Percentiles rank a stretch among this genome's conserved stretches.
Conservation (phyloP, 1,140 invertebrate species). For the Micrasema longulum region DNA sequence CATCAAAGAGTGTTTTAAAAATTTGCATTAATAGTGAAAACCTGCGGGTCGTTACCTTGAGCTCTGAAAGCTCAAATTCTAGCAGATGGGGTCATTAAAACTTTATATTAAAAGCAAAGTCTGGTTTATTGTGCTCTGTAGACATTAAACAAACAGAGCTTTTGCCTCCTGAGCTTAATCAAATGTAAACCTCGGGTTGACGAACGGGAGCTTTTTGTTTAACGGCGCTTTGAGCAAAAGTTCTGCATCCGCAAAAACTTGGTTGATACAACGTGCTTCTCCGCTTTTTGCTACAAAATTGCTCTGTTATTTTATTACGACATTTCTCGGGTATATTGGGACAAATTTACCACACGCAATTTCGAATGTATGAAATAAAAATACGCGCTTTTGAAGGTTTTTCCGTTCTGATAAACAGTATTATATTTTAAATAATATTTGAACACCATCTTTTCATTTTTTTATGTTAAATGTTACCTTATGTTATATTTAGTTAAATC, state of each 20-base stretch:
- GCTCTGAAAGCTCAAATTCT: constrained; percentile 19
- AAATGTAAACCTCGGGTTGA: constrained; percentile 48
- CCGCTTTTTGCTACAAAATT: constrained; percentile 6
- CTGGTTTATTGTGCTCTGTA: constrained; percentile 52
- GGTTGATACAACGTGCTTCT: neutral
- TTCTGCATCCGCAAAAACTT: constrained; percentile 32
- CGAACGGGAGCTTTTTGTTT: constrained; percentile 54
- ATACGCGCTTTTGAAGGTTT: too few species aligned
- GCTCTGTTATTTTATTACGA: constrained; percentile 6
- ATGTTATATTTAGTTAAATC: too few species aligned
- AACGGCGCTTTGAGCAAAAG: constrained; percentile 48
- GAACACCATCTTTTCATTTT: too few species aligned
- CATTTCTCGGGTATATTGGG: neutral
- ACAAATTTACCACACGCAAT: neutral
- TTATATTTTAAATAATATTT: too few species aligned
- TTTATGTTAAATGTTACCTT: too few species aligned
- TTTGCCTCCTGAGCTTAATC: constrained; percentile 47
- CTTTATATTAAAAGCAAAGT: constrained; percentile 55
- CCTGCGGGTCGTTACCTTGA: constrained; percentile 26
- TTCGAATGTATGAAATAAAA: neutral
- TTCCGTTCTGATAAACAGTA: too few species aligned
- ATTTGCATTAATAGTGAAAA: constrained; percentile 10
- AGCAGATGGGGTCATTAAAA: constrained; percentile 53
- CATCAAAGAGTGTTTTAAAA: constrained; percentile 28
- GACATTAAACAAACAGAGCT: constrained; percentile 49